Conservation (phyloP, 2,888 invertebrate species). For the Argyra leucocephala region DNA sequence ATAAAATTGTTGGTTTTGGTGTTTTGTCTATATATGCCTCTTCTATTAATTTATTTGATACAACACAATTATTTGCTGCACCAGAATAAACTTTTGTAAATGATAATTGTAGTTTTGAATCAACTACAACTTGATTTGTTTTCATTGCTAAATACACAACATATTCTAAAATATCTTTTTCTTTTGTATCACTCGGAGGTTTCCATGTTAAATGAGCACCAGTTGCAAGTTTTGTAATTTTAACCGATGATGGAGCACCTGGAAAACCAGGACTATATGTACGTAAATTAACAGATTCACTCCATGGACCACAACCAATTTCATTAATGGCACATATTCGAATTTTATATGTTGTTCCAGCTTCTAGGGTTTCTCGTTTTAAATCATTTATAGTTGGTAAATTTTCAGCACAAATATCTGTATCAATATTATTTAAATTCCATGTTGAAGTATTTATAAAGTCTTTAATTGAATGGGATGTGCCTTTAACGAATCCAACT, state of each 20-base stretch:
- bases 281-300: slow-evolving; percentile 27
- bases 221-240: slow-evolving; percentile 28
- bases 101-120: slow-evolving; percentile 25
- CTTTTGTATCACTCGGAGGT: slow-evolving; percentile 25
- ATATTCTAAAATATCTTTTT: slow-evolving; percentile 28
- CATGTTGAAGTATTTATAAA: slow-evolving; percentile 26
- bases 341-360: slow-evolving; percentile 28
- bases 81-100: slow-evolving; percentile 29
- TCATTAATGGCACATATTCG: slow-evolving; percentile 27
- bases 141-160: slow-evolving; percentile 29
- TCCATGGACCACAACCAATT: slow-evolving; percentile 27
- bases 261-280: slow-evolving; percentile 29
- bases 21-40: slow-evolving; percentile 28
- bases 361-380: slow-evolving; percentile 25
- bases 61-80: slow-evolving; percentile 27
- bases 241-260: slow-evolving; percentile 28
- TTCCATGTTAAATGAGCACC: slow-evolving; percentile 29
- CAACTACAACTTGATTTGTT: slow-evolving; percentile 21
- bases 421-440: slow-evolving; percentile 18
- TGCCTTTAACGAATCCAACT: slow-evolving; percentile 25
- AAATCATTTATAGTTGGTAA: slow-evolving; percentile 25
- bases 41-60: slow-evolving; percentile 25
- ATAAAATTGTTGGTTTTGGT: slow-evolving; percentile 28
- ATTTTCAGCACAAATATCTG: slow-evolving; percentile 22
- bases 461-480: slow-evolving; percentile 25